Evolutionary conservation across 2,797 vertebrate species (phyloP), one percentile per base, ranked within the genome.

Genomic region (Sarcophilus harrisii): DNA sequence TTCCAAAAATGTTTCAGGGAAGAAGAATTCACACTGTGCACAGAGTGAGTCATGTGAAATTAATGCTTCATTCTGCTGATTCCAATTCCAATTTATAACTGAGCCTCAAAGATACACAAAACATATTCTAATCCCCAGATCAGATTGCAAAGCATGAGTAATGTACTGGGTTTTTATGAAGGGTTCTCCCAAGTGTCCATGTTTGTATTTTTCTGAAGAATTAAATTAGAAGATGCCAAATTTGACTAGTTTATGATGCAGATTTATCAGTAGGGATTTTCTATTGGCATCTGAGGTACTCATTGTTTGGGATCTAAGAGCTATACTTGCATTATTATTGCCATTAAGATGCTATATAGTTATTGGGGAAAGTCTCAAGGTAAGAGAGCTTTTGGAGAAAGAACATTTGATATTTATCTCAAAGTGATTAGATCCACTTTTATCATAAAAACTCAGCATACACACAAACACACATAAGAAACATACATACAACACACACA

Each of bases 1-100:
- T 45, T 92, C 52, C 92, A 91, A 93, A 94, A 96, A 90, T 96
- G 91, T 81, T 52, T 91, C 95, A 57, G 18, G 73, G 73, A 45
- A 45, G 38, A 91, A 58, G 12, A 92, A 87, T 21, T 94, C 54
- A 92, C 21, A 91, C 66, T 38, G 49, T 58, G n/a, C 38, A 52
- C 59, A 57, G 54, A 32, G 24, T 24, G 90, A 87, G 29, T 62
- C 32, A 62, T 29, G 87, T 45, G 55, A 94, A 9, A 27, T 45
- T 87, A 49, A 87, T 49, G 94, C 24, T 60, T 3, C 0, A 45
- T 54, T 87, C 45, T 94, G 92, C 38, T 92, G 16, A 92, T 5
- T 45, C 91, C 24, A 21, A 55, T 54, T 45, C 62, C 54, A 94
- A 90, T 94, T 96, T 45, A 90, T 18, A 94, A 10, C 24, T 52